Base-by-base conservation (phyloP, 2,113 vertebrate genomes). In the Campylomormyrus tamandua region DNA sequence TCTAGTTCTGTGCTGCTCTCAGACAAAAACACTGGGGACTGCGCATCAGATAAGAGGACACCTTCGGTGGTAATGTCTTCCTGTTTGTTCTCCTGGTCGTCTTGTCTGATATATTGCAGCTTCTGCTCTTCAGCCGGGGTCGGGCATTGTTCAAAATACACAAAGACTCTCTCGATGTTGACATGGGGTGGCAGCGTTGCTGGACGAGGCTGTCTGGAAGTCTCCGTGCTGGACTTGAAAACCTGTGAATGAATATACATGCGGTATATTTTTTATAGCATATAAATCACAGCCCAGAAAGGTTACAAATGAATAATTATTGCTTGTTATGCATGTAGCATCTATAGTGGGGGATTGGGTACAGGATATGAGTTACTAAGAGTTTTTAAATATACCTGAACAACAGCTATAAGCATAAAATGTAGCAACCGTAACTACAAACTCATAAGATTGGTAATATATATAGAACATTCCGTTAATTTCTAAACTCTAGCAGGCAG, bases 81-180 rank as follows among this genome's bases (percentile, higher is more conserved):
- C 21, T 90, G 89, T 83, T 15, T 27, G 90, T 89, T 56, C 50
- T 58, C 62, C 17, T 31, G 39, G 4, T 86, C 45, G 5, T 15
- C 24, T 8, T 10, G 7, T n/a, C 31, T n/a, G 6, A n/a, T 31
- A 5, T 1, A 45, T 6, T 2, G 13, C 0, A 62, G 0, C 74
- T 89, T 74, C 35, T 8, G 90, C 31, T 53, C 58, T 35, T 35
- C 52, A 10, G 0, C 52, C 0, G 1, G 0, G 91, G 92, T 24
- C 91, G 74, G 90, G 0, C 10, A 91, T 90, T 88, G 2, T n/a
- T 84, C 89, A 91, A 97, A 93, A 92, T 86, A 88, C 80, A 94
- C 86, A 0, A 97, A 90, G 15, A 94, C 83, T 3, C 94, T 80
- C 93, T 95, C 96, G 46, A 97, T 90, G 83, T 95, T 96, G 93